These are phyloP conservation scores for Sandelia bainsii DNA, from an alignment of 2,797 vertebrate species.

Conservation along the genomic window DNA sequence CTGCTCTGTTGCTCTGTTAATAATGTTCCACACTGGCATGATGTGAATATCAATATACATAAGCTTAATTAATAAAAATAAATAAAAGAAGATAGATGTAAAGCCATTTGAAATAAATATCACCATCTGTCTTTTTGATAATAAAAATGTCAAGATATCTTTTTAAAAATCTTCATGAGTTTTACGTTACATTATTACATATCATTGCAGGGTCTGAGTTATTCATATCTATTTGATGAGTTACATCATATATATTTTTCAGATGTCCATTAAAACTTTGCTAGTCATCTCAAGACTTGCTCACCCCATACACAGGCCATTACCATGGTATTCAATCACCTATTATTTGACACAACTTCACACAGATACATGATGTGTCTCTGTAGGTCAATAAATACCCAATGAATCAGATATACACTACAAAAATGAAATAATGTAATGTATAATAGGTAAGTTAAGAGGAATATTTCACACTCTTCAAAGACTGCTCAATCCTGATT, in stretches of 20 bases:
- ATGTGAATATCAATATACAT: constrained; percentile 54
- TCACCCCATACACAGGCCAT: not conserved
- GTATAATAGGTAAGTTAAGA: too few relatives aligned
- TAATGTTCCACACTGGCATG: constrained; percentile 53
- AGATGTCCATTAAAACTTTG: not conserved
- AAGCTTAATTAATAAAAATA: constrained; percentile 31
- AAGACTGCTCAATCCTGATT: not conserved
- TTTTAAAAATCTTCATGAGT: constrained; percentile 31
- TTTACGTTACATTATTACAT: constrained; percentile 58
- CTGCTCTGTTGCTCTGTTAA: constrained; percentile 41
- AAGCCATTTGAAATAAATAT: constrained; percentile 58
- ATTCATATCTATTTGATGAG: not conserved
- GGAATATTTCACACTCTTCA: too few relatives aligned
- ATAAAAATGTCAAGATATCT: constrained; percentile 76
- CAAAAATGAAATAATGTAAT: too few relatives aligned
- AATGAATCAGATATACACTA: not conserved
- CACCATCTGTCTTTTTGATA: constrained; percentile 76
- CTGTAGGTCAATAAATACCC: not conserved
- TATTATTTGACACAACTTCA: not conserved
- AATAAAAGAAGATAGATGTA: constrained; percentile 56
- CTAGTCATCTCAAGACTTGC: not conserved
- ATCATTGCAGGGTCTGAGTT: not conserved
- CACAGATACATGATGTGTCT: not conserved
- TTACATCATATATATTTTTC: not conserved
- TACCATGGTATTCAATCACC: not conserved